Evolutionary conservation across 2,797 vertebrate species (phyloP).

Genomic region (Melanogrammus aeglefinus): DNA sequence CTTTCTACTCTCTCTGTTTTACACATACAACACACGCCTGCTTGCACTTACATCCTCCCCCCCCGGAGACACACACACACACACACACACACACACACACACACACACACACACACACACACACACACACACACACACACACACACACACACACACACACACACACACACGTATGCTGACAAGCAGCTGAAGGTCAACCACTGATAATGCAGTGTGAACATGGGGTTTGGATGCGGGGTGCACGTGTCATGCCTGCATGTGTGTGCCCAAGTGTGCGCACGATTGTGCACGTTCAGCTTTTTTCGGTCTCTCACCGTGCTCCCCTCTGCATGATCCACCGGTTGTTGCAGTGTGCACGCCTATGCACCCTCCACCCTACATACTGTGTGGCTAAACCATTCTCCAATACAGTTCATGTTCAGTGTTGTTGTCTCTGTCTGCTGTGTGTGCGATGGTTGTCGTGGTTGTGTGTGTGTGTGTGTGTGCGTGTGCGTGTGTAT

Average conservation of each 20-base stretch:
- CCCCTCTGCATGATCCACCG: constrained; percentile 27
- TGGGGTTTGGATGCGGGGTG: constrained; percentile 31
- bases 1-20: constrained; percentile 17
- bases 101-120: constrained; percentile 25
- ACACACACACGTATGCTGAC: constrained; percentile 24
- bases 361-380: too few species aligned
- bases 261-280: constrained; percentile 11
- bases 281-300: background rate
- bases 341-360: background rate
- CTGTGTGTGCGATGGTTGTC: constrained; percentile 31
- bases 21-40: background rate
- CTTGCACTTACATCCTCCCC: background rate
- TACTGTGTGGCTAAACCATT: constrained; percentile 8
- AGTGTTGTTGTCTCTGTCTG: constrained; percentile 54
- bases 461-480: constrained; percentile 17
- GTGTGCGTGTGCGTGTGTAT: constrained; percentile 47
- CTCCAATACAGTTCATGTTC: constrained; percentile 57
- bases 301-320: background rate
- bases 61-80: background rate
- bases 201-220: constrained; percentile 37
- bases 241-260: constrained; percentile 9
- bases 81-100: background rate
- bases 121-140: background rate
- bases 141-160: background rate
- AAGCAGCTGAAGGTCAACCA: constrained; percentile 60